Percentiles rank a stretch among this genome's conserved stretches.
These are phyloP conservation scores for Fabriciana adippe DNA, from an alignment of 2,888 invertebrate genomes.

Conservation along the genomic window DNA sequence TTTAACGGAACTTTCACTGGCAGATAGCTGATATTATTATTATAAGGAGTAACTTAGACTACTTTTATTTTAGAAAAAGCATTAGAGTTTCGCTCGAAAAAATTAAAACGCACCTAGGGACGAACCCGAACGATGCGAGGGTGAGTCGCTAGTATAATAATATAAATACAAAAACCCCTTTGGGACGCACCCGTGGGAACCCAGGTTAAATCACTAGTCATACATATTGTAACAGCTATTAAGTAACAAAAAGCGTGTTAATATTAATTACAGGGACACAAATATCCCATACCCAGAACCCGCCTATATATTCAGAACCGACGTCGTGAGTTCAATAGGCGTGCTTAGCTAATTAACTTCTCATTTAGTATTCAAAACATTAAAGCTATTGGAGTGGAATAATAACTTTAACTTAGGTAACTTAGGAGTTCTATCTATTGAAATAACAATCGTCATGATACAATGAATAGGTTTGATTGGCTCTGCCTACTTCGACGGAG, in stretches of 20 bases:
- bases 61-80: too few relatives aligned
- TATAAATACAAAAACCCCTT: too few relatives aligned
- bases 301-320: slow-evolving; percentile 7
- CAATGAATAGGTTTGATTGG: too few relatives aligned
- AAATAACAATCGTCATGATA: slow-evolving; percentile 30
- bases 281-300: slow-evolving; percentile 4
- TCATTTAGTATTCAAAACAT: slow-evolving; percentile 17
- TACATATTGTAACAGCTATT: slow-evolving; percentile 8
- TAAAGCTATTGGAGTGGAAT: slow-evolving; percentile 15
- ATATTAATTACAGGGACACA: slow-evolving; percentile 8
- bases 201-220: neutral
- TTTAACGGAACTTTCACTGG: too few relatives aligned
- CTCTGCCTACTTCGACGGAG: too few relatives aligned
- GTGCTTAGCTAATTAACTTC: slow-evolving; percentile 18
- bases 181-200: too few relatives aligned
- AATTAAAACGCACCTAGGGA: too few relatives aligned
- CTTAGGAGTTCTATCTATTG: slow-evolving; percentile 2
- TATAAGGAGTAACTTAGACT: too few relatives aligned
- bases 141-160: too few relatives aligned
- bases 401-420: slow-evolving; percentile 4
- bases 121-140: too few relatives aligned
- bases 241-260: slow-evolving; percentile 10
- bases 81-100: too few relatives aligned
- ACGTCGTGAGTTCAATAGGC: slow-evolving; percentile 16
- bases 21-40: too few relatives aligned